Conservation (phyloP, 2,113 vertebrate genomes). For the Mustela lutreola region DNA sequence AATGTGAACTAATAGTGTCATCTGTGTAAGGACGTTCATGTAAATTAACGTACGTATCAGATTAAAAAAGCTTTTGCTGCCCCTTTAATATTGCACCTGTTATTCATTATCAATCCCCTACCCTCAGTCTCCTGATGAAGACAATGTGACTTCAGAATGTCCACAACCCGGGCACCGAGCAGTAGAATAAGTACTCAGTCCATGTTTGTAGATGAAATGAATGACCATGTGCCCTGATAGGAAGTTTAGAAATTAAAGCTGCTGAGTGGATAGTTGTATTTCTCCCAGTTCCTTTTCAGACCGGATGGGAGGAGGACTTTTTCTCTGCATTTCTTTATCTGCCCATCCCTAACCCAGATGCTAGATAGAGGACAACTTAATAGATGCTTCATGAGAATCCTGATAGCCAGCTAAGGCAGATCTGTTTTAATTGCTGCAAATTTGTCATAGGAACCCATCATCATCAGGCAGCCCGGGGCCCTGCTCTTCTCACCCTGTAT, state of each 20-base stretch:
- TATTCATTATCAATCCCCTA: neutral
- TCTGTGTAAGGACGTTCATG: neutral
- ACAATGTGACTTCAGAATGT: neutral
- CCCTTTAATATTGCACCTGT: neutral
- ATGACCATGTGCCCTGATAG: neutral
- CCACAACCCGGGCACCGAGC: neutral
- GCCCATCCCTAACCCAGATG: neutral
- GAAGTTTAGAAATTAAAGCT: constrained; percentile 36
- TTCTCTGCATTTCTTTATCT: neutral
- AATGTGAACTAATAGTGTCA: neutral
- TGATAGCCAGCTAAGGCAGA: neutral
- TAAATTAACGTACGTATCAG: neutral
- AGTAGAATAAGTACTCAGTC: neutral
- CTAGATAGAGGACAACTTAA: neutral
- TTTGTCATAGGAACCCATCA: neutral
- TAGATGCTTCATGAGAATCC: neutral
- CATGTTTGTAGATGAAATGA: neutral
- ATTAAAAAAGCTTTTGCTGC: neutral
- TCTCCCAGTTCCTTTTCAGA: neutral
- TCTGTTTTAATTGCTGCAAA: neutral
- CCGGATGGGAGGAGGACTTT: neutral
- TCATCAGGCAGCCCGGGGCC: neutral
- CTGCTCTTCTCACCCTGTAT: neutral
- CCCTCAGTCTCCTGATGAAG: neutral
- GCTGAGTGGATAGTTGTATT: neutral